Base-by-base conservation (phyloP, 2,113 vertebrate species). In the Bucco capensis region DNA sequence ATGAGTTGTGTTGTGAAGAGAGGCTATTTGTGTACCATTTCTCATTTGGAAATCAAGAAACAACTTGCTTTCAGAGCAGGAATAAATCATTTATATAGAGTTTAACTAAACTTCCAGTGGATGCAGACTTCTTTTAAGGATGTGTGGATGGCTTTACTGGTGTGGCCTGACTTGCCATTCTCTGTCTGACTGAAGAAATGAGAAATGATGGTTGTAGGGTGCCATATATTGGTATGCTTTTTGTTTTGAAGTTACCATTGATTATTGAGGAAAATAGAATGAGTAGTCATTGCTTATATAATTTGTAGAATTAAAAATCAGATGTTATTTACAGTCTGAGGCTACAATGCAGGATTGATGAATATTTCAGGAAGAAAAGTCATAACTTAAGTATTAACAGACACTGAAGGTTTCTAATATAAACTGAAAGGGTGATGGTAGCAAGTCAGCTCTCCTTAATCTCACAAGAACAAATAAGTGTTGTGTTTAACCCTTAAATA, bases 271-370 rank as follows among this genome's bases (percentile, higher is more conserved):
- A 74, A 83, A 85, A 58, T 0, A 53, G 28, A 8, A 16, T 75
- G 31, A 89, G 31, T 30, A 62, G 24, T 42, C 23, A 12, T 40
- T 57, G 46, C 22, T 75, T 53, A n/a, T 44, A 9, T 46, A 33
- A 77, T 71, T 62, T 78, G 70, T 79, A 71, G 57, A 90, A 92
- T 74, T 93, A 86, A 79, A 84, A 72, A 86, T 35, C 37, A 54
- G 75, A 65, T 58, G 19, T 60, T 23, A 22, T 67, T 60, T 73
- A n/a, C 31, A 66, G 76, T n/a, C 53, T 28, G 71, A 72, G 33
- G 54, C 25, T 82, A 8, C 28, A 78, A 1, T 37, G 66, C 42
- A 15, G 69, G 33, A n/a, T 7, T 61, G 71, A 67, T 69, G 66
- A 76, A 11, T 72, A 40, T 71, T 89, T 92, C n/a, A 51, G 66